phyloP scores from a whole-genome alignment of 2,797 vertebrate species.

The Sebastes alutus region DNA sequence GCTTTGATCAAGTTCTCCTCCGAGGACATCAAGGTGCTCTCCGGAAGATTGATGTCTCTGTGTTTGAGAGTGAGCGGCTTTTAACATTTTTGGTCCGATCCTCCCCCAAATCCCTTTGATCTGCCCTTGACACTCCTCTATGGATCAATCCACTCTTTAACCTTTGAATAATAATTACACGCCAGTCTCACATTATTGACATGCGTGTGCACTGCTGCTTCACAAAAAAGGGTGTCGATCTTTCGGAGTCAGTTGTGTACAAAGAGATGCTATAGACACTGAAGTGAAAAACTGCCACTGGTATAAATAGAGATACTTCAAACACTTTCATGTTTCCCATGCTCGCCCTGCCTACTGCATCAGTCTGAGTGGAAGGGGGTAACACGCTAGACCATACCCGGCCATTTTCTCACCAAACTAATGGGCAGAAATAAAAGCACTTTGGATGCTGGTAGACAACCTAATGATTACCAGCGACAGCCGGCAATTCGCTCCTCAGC shows the following conservation, averaged over 20 bases:
- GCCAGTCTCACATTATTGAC: constrained; percentile 67
- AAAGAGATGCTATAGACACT: constrained; percentile 48
- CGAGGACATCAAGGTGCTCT: constrained; percentile 80
- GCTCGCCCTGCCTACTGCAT: constrained; percentile 58
- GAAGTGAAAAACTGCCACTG: constrained; percentile 50
- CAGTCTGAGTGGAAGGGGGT: constrained; percentile 48
- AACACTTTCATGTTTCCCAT: constrained; percentile 62
- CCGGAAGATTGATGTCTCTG: constrained; percentile 72
- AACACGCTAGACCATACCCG: constrained; percentile 52
- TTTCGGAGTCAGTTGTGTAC: constrained; percentile 51
- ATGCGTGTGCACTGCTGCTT: constrained; percentile 49
- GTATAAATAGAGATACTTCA: constrained; percentile 64
- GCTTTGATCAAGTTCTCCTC: constrained; percentile 81
- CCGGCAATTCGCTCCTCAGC: constrained; percentile 80
- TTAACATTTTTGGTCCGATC: constrained; percentile 79
- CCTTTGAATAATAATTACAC: constrained; percentile 77
- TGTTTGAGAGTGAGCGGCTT: constrained; percentile 72
- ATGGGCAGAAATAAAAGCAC: constrained; percentile 83
- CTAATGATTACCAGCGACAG: constrained; percentile 84
- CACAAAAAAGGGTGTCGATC: constrained; percentile 51
- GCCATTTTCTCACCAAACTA: constrained; percentile 80
- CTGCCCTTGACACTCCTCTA: constrained; percentile 78
- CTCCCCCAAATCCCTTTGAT: constrained; percentile 79
- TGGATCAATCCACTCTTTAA: constrained; percentile 79
- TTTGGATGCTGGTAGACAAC: constrained; percentile 79